Conservation (phyloP, 2,797 vertebrate genomes). For the Pristis pectinata region DNA sequence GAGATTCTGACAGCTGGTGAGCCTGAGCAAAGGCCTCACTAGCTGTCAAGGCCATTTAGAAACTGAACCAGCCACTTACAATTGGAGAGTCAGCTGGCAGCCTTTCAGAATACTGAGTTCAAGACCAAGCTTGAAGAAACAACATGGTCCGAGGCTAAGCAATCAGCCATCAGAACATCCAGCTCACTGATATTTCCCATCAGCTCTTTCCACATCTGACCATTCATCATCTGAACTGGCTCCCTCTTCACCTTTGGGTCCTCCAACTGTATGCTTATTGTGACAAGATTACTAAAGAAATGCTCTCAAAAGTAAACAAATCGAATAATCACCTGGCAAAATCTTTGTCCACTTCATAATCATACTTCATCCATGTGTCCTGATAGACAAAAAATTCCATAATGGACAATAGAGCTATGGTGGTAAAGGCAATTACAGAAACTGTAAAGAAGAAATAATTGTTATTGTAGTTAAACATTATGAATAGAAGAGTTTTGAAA, state of each 20-base stretch:
- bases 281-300: neutral
- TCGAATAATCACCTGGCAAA: slow-evolving; percentile 73
- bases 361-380: slow-evolving; percentile 95
- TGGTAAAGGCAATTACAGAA: slow-evolving; percentile 84
- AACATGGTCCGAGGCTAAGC: too few species aligned
- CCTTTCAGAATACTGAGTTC: too few species aligned
- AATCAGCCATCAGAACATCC: too few species aligned
- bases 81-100: too few species aligned
- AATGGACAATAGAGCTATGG: slow-evolving; percentile 81
- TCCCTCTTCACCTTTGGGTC: neutral
- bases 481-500: neutral
- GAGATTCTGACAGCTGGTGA: too few species aligned
- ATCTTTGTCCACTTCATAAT: slow-evolving; percentile 96
- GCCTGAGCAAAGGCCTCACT: too few species aligned
- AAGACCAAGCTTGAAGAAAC: too few species aligned
- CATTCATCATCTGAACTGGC: neutral
- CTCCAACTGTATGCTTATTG: neutral
- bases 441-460: slow-evolving; percentile 56
- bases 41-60: too few species aligned
- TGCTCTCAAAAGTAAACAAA: slow-evolving; percentile 25
- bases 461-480: neutral
- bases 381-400: slow-evolving; percentile 94
- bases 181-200: too few species aligned
- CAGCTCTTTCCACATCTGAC: neutral
- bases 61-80: too few species aligned